Evolutionary conservation across 2,113 vertebrate genomes (phyloP).

Genomic region (Prietella phreatophila): DNA sequence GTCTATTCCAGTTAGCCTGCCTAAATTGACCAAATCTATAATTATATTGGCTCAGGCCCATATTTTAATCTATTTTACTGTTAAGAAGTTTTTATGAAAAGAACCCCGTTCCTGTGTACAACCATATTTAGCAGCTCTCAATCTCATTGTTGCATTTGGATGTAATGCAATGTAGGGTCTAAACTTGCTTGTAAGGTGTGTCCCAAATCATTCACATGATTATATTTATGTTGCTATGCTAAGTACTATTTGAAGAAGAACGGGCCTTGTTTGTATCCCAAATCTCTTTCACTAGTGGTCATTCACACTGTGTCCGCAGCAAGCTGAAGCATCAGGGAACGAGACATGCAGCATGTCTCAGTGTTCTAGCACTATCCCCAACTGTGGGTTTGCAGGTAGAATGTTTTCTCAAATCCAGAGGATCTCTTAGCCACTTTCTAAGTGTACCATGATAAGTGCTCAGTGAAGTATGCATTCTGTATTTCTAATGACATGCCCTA

Average conservation of each 20-base stretch:
- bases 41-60: background rate
- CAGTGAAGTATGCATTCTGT: slow-evolving; percentile 15
- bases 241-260: background rate
- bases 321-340: slow-evolving; percentile 70
- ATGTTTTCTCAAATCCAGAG: slow-evolving; percentile 28
- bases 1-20: background rate
- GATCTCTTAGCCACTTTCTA: slow-evolving; percentile 21
- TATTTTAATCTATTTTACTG: background rate
- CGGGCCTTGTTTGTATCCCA: background rate
- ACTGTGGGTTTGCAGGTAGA: slow-evolving; percentile 21
- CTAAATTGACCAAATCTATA: slow-evolving; percentile 29
- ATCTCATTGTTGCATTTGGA: slow-evolving; percentile 4
- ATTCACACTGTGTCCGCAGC: slow-evolving; percentile 69
- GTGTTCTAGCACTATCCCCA: slow-evolving; percentile 52
- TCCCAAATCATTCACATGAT: background rate
- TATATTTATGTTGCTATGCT: background rate
- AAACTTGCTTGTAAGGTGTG: background rate
- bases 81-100: background rate
- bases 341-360: slow-evolving; percentile 59
- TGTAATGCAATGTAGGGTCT: background rate
- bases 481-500: slow-evolving; percentile 31
- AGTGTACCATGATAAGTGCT: slow-evolving; percentile 16
- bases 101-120: background rate
- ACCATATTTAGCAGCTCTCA: background rate
- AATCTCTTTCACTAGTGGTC: slow-evolving; percentile 39